These are phyloP conservation scores for Drosophila fungiperda DNA, from an alignment of 2,888 invertebrate genomes.

Conservation along the genomic window DNA sequence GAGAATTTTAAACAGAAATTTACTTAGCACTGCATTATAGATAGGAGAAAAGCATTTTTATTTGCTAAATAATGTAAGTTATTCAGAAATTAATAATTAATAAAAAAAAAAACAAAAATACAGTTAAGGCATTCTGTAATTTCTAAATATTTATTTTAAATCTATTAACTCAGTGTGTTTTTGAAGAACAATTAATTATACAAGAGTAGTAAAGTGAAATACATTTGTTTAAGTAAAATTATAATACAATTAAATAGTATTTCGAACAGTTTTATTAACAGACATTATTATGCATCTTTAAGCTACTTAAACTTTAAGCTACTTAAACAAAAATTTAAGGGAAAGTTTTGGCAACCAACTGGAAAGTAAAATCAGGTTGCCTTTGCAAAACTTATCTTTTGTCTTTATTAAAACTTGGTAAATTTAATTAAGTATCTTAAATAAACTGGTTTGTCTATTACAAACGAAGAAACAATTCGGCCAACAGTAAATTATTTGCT, in stretches of 20 bases:
- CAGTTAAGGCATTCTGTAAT: background rate
- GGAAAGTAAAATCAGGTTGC: background rate
- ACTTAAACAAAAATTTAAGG: constrained; percentile 1
- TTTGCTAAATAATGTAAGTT: background rate
- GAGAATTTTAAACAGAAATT: too few relatives aligned
- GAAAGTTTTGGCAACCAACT: background rate
- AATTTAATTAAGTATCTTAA: background rate
- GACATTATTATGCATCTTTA: background rate
- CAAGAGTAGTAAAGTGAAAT: background rate
- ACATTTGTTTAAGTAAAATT: background rate
- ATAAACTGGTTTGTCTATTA: background rate
- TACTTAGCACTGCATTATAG: background rate
- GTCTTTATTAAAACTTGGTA: background rate
- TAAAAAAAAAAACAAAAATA: too few relatives aligned
- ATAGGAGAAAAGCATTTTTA: background rate
- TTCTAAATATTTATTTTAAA: background rate
- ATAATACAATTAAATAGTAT: background rate
- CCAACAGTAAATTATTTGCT: background rate
- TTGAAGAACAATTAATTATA: background rate
- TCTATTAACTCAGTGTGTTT: background rate
- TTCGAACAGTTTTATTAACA: background rate
- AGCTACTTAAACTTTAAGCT: background rate
- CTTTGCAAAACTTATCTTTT: background rate
- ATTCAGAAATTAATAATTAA: too few relatives aligned
- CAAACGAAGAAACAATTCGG: background rate